Base-by-base conservation (phyloP, 2,888 invertebrate species). In the Boloria euphrosyne region DNA sequence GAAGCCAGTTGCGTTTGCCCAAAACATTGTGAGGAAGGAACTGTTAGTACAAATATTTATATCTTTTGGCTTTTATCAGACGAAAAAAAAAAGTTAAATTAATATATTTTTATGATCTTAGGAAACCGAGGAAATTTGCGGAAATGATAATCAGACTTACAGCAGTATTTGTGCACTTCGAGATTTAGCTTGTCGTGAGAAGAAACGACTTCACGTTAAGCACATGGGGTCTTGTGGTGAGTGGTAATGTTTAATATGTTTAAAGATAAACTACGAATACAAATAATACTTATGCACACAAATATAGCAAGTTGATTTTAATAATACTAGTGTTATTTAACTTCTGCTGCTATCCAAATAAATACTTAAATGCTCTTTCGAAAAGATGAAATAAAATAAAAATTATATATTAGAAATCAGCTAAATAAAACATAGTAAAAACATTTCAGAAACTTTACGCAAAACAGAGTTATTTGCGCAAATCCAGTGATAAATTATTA, bases 211-310 rank as follows among this genome's bases (percentile, higher is more conserved):
- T 68, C 93, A 94, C 71, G 94, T 97, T 66, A 95, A 95, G 71
- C 97, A 96, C 79, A 94, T 95, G 89, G 98, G 97, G 69, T 95
- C 96, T 73, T 98, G 98, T 86, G 97, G 98, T 98, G 88, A 94
- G 95, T 22, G 68, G 61, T 52, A 43, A 57, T 7, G 14, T 16
- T 47, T 16, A 1, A 16, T 47, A 3, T 22, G 4, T 44, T 43
- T 43, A 31, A 4, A 53, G 7, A 49, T 47, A 38, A 18, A 13
- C 22, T 14, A 2, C 43, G 4, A 44, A 18, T 58, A 7, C 13
- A 10, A 31, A 10, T 31, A 38, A 38, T 38, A 38, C 7, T 38
- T 10, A 0, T 7, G 6, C 5, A 31, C 7, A 31, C 27, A 27
- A 27, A 31, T 6, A 7, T 31, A 6, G 31, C 7, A 6, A 7